Evolutionary conservation across 1,140 invertebrate genomes (phyloP).

Genomic region (Drosophila nebulosa): DNA sequence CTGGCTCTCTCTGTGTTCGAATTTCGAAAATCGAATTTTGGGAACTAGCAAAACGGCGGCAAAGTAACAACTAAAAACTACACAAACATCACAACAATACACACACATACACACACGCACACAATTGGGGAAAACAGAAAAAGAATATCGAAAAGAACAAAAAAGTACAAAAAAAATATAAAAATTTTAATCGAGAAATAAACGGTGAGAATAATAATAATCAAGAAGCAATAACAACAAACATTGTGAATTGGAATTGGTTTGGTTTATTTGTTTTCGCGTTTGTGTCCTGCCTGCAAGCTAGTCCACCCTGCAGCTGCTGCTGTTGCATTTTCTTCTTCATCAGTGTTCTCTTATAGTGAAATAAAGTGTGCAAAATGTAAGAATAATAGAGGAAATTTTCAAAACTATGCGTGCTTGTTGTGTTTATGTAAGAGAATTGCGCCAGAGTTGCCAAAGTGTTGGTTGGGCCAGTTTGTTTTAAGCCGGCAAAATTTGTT

Average conservation of each 20-base stretch:
- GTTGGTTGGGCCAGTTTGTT: not conserved
- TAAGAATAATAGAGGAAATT: not conserved
- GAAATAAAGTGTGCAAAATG: not conserved
- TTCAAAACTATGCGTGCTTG: not conserved
- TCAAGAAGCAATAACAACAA: slow-evolving; percentile 12
- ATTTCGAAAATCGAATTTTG: slow-evolving; percentile 58
- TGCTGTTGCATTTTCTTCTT: slow-evolving; percentile 1
- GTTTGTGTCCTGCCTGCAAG: slow-evolving; percentile 14
- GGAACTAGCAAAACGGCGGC: slow-evolving; percentile 73
- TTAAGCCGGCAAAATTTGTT: not conserved
- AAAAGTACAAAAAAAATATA: slow-evolving; percentile 35
- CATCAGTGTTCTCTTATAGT: not conserved
- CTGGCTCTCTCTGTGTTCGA: slow-evolving; percentile 43
- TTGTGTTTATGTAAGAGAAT: not conserved
- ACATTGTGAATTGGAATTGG: slow-evolving; percentile 15
- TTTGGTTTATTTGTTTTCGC: slow-evolving; percentile 14
- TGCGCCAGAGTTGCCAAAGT: not conserved
- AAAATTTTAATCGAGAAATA: not conserved
- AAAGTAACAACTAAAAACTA: slow-evolving; percentile 54
- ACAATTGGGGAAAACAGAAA: slow-evolving; percentile 37
- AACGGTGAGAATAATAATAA: not conserved
- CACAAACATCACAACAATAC: slow-evolving; percentile 29
- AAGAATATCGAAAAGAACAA: slow-evolving; percentile 32
- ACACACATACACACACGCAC: slow-evolving; percentile 14
- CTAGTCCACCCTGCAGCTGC: not conserved